These are phyloP conservation scores for Parthenolecanium corni DNA, from an alignment of 2,888 invertebrate species.

Conservation along the genomic window DNA sequence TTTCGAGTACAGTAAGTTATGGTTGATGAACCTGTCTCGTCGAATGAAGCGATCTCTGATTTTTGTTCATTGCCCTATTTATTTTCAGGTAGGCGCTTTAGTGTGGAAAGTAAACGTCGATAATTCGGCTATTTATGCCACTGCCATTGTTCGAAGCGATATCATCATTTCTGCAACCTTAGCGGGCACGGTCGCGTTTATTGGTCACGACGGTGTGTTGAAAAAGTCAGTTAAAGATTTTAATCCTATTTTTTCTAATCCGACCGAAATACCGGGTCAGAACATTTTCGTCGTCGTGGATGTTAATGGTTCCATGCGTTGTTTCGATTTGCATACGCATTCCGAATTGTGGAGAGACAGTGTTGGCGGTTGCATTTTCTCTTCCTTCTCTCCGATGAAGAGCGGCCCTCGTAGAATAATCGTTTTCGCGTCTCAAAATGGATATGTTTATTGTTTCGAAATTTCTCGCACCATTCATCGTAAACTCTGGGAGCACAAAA, in stretches of 20 bases:
- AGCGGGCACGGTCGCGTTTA: constrained; percentile 8
- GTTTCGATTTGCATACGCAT: background rate
- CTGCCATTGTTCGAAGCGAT: background rate
- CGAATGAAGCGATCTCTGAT: background rate
- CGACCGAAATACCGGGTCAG: background rate
- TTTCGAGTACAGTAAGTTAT: constrained; percentile 4
- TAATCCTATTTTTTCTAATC: constrained; percentile 22
- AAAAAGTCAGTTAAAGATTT: background rate
- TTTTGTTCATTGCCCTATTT: background rate
- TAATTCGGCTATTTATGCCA: constrained; percentile 15
- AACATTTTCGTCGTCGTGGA: constrained; percentile 4
- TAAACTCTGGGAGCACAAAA: constrained; percentile 45
- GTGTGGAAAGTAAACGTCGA: constrained; percentile 44
- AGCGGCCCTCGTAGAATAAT: constrained; percentile 41
- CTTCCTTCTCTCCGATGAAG: constrained; percentile 46
- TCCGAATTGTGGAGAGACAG: constrained; percentile 45
- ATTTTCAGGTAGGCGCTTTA: constrained; percentile 20
- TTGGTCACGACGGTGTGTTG: background rate
- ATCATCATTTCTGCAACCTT: constrained; percentile 13
- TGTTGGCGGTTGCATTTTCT: constrained; percentile 57
- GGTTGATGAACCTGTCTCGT: background rate
- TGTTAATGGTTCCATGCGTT: constrained; percentile 36
- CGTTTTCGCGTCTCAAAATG: constrained; percentile 61
- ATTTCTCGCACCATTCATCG: constrained; percentile 36
- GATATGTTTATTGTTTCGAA: constrained; percentile 51